A percentile compares a stretch with the other conserved stretches of the same genome.
phyloP scores from a whole-genome alignment of 1,140 invertebrate species.

The Melanaphis sacchari region DNA sequence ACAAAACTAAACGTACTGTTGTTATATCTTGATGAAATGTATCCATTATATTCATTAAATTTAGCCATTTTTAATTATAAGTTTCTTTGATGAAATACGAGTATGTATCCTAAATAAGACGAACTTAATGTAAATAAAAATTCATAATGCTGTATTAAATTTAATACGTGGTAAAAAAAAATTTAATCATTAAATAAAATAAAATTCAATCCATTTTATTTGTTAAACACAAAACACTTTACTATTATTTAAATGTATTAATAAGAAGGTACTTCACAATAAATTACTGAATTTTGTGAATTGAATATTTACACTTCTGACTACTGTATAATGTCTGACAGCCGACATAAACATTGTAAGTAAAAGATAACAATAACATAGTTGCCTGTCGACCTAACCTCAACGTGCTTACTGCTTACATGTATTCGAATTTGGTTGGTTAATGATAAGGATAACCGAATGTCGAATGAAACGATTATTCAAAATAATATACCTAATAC shows the following conservation, averaged over 20 bases:
- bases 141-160: background rate
- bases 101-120: background rate
- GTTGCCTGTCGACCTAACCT: background rate
- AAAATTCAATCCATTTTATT: background rate
- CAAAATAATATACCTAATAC: too few species aligned
- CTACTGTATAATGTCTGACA: background rate
- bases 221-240: background rate
- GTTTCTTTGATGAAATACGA: background rate
- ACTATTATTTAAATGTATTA: background rate
- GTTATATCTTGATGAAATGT: background rate
- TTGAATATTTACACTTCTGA: background rate
- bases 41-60: background rate
- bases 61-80: background rate
- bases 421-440: constrained; percentile 45
- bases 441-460: background rate
- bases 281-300: background rate
- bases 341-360: background rate
- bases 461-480: background rate
- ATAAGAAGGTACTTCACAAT: background rate
- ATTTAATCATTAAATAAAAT: background rate
- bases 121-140: background rate
- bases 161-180: background rate
- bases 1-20: background rate
- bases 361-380: constrained; percentile 46
- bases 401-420: constrained; percentile 38